Percentiles rank a stretch among this genome's conserved stretches.
These are phyloP conservation scores for Darevskia nairensis DNA, from an alignment of 2,797 vertebrate species.

Conservation along the genomic window DNA sequence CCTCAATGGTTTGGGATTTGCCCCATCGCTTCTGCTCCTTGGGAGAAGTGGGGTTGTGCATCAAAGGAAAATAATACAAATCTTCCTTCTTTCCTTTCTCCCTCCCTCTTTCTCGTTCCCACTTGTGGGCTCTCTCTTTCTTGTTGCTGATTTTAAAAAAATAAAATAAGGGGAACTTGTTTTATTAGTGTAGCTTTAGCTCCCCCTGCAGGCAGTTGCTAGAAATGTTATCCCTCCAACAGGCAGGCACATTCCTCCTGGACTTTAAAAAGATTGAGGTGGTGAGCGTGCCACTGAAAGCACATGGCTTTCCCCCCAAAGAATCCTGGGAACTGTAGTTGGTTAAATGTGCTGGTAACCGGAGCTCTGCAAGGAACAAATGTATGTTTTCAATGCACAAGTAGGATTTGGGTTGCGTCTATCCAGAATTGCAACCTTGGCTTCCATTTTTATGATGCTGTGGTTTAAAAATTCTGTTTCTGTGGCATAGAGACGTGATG, in stretches of 20 bases:
- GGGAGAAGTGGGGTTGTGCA: neutral
- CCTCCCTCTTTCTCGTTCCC: too few relatives aligned
- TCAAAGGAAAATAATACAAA: neutral
- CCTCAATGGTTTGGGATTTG: neutral
- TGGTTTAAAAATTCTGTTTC: neutral
- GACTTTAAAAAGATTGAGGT: neutral
- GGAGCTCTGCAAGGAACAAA: too few relatives aligned
- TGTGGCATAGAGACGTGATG: neutral
- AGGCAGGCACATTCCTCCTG: neutral
- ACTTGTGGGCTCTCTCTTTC: neutral
- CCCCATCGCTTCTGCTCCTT: neutral
- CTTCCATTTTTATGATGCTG: neutral
- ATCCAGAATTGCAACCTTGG: neutral
- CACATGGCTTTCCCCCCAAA: too few relatives aligned
- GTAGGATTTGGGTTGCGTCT: neutral
- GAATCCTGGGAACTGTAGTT: too few relatives aligned
- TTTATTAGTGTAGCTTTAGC: constrained; percentile 49
- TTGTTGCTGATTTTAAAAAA: neutral
- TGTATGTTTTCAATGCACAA: neutral
- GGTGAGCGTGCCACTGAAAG: too few relatives aligned
- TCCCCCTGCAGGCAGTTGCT: constrained; percentile 55
- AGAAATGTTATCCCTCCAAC: neutral
- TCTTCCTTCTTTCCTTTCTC: neutral
- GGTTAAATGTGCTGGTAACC: too few relatives aligned
- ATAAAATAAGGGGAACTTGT: rapidly evolving